These are phyloP conservation scores for Enteromius radiatus DNA, from an alignment of 2,797 vertebrate species.

Conservation along the genomic window DNA sequence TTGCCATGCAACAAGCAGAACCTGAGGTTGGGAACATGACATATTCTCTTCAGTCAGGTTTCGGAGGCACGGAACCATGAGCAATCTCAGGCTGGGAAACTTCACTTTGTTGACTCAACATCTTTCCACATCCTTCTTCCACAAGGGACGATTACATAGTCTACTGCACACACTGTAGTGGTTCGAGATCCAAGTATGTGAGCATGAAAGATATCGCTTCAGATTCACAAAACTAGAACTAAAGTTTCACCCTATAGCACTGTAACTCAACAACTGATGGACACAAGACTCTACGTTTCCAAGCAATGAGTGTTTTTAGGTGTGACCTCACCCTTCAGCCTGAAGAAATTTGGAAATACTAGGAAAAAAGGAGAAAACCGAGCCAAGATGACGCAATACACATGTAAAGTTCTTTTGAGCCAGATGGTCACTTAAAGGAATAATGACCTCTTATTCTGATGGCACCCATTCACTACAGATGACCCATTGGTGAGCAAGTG, in stretches of 20 bases:
- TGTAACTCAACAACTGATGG: constrained; percentile 18
- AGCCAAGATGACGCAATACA: constrained; percentile 32
- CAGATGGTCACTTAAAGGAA: background rate
- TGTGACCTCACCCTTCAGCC: constrained; percentile 32
- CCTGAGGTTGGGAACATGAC: background rate
- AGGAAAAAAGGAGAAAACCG: background rate
- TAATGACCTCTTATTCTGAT: background rate
- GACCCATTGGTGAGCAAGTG: background rate
- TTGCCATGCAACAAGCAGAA: constrained; percentile 5
- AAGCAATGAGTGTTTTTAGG: constrained; percentile 18
- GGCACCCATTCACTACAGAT: background rate
- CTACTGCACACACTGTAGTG: background rate
- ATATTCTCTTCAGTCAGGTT: constrained; percentile 17
- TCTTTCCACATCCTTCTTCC: constrained; percentile 41
- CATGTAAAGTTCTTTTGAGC: constrained; percentile 26
- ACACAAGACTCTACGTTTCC: constrained; percentile 15
- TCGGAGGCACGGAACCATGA: constrained; percentile 47
- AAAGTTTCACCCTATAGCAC: background rate
- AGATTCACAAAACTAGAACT: background rate
- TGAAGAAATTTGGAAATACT: constrained; percentile 31
- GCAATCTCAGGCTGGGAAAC: constrained; percentile 49
- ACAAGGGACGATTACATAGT: constrained; percentile 21
- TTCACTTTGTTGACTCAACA: constrained; percentile 49
- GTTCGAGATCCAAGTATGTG: background rate
- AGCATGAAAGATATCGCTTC: background rate